Percentiles rank a stretch among this genome's conserved stretches.
Evolutionary conservation across 2,797 vertebrate genomes (phyloP).

Genomic region (Phalloptychus januarius): DNA sequence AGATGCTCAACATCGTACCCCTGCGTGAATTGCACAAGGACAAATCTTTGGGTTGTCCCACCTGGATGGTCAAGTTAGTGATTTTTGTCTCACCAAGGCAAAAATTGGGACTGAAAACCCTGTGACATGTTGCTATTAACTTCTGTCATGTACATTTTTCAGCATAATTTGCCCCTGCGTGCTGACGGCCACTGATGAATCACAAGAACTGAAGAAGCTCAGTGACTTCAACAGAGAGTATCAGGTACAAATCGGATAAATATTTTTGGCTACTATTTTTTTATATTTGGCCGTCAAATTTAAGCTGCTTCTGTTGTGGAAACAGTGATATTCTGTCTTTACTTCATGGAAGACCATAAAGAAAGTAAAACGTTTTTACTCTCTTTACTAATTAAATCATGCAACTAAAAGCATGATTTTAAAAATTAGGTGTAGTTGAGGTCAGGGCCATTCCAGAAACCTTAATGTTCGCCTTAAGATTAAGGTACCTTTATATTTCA

Average conservation of each 20-base stretch:
- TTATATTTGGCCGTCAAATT: neutral
- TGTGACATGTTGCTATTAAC: neutral
- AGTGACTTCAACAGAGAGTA: slow-evolving; percentile 79
- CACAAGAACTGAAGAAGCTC: slow-evolving; percentile 79
- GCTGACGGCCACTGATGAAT: slow-evolving; percentile 78
- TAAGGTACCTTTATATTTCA: neutral
- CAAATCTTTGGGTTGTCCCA: slow-evolving; percentile 79
- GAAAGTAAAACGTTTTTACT: neutral
- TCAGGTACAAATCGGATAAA: slow-evolving; percentile 78
- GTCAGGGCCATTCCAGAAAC: neutral
- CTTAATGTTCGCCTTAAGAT: neutral
- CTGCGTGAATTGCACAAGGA: slow-evolving; percentile 84
- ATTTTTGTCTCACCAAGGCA: neutral
- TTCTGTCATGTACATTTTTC: slow-evolving; percentile 13
- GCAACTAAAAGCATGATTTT: too few relatives aligned
- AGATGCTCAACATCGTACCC: slow-evolving; percentile 77
- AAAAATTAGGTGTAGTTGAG: neutral
- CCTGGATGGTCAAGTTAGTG: slow-evolving; percentile 76
- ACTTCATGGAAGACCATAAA: neutral
- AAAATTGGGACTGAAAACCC: neutral
- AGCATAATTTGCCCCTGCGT: slow-evolving; percentile 88
- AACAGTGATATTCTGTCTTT: neutral
- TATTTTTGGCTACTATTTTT: neutral
- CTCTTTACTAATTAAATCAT: too few relatives aligned
- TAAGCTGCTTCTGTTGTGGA: neutral